These are phyloP conservation scores for Archilochus colubris DNA, from an alignment of 2,113 vertebrate genomes.

Conservation along the genomic window DNA sequence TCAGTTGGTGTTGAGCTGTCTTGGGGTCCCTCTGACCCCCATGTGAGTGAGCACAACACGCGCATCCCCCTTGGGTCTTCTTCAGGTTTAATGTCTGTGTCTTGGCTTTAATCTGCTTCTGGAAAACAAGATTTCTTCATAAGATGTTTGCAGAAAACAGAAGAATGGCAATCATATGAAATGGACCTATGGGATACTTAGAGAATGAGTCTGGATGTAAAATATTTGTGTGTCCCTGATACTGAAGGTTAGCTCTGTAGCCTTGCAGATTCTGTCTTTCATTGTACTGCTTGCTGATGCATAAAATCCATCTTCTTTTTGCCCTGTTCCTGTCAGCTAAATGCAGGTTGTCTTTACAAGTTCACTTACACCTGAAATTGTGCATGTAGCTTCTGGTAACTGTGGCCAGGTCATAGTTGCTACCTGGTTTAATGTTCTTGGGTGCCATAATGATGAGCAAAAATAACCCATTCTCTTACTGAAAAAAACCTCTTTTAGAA, in stretches of 20 bases:
- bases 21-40: neutral
- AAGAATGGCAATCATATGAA: neutral
- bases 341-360: neutral
- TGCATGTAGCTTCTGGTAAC: neutral
- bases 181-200: neutral
- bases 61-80: neutral
- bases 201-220: neutral
- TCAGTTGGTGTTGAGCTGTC: neutral
- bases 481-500: neutral
- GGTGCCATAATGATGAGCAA: neutral
- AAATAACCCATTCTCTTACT: neutral
- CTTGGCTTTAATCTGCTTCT: neutral
- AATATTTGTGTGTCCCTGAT: neutral
- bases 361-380: neutral
- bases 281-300: neutral
- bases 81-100: neutral
- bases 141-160: neutral
- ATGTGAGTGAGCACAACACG: neutral
- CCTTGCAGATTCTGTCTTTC: neutral
- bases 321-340: neutral
- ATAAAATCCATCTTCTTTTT: neutral
- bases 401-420: neutral
- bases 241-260: neutral
- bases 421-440: neutral
- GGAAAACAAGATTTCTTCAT: neutral